Evolutionary conservation across 1,140 invertebrate genomes (phyloP), one percentile per base, ranked within the genome.

Genomic region (Drosophila kurseongensis): DNA sequence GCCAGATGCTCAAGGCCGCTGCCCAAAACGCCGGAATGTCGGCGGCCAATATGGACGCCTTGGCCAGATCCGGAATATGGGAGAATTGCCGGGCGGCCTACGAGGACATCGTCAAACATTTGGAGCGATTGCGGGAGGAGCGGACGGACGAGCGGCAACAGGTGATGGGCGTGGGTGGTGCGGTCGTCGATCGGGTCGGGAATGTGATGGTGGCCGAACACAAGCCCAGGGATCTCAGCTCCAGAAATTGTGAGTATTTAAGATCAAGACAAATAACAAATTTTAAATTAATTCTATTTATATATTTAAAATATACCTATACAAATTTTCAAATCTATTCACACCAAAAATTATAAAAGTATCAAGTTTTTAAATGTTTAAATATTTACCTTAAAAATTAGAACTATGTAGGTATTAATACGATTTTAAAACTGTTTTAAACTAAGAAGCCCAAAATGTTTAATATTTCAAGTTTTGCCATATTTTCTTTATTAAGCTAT

Each of bases 61-160:
- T 97, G 32, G 96, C 97, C 67, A 96, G 97, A 93, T 97, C 97
- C 91, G 97, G 96, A 86, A 96, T 97, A 92, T 98, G 97, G 97
- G 97, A 98, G 94, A 97, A 97, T 93, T 97, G 97, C 94, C 95
- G 97, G 93, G 97, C 97, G 75, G 97, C 97, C 84, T 98, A 97
- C 93, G 97, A 98, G 93, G 97, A 98, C 93, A 97, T 97, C 92
- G 97, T 97, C 54, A 98, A 97, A 94, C 97, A 97, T 92, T 95
- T 97, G 88, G 97, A 97, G 95, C 96, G 97, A 95, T 97, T 97
- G 93, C 94, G 96, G 81, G 97, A 97, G 91, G 97, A 97, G 93
- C 94, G 96, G 92, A 95, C 95, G 60, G 96, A 97, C 36, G 91
- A 92, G 55, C 74, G 88, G 4, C 91, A 91, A 35, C 91, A 76